phyloP scores from a whole-genome alignment of 2,797 vertebrate genomes.

The Tapirus indicus region DNA sequence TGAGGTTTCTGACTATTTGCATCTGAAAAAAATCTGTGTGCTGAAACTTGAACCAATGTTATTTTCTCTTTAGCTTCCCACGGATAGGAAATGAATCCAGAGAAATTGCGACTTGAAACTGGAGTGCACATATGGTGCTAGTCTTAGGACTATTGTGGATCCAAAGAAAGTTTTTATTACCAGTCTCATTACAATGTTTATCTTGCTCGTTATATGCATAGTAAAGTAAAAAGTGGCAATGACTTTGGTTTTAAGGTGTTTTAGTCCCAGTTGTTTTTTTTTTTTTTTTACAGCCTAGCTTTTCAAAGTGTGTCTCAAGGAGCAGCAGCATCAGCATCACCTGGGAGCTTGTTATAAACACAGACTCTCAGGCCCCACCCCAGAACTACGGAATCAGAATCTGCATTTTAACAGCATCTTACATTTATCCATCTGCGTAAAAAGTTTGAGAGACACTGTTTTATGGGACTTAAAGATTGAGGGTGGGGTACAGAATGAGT shows the following conservation, averaged over 20 bases:
- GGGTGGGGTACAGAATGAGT: no score
- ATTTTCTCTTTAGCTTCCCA: constrained; percentile 80
- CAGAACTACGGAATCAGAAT: neutral
- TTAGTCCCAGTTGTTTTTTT: neutral
- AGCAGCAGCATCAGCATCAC: neutral
- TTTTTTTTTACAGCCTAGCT: neutral
- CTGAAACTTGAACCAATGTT: constrained; percentile 65
- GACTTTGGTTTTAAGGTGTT: neutral
- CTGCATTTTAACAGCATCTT: neutral
- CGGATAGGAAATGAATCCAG: constrained; percentile 74
- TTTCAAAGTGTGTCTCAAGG: neutral
- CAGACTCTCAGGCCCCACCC: neutral
- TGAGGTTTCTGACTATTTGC: constrained; percentile 46
- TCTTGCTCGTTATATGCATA: constrained; percentile 35
- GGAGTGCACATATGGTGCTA: constrained; percentile 72
- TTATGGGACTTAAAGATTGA: neutral
- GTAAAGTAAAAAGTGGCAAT: constrained; percentile 23
- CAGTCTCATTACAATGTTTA: constrained; percentile 12
- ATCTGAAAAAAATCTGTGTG: constrained; percentile 57
- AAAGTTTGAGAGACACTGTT: neutral
- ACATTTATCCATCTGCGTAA: neutral
- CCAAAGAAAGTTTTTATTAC: constrained; percentile 64
- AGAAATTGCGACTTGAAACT: constrained; percentile 63
- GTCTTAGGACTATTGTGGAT: constrained; percentile 31
- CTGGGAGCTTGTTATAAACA: neutral